Conservation (phyloP, 2,888 invertebrate species). For the Perithous albicinctus region DNA sequence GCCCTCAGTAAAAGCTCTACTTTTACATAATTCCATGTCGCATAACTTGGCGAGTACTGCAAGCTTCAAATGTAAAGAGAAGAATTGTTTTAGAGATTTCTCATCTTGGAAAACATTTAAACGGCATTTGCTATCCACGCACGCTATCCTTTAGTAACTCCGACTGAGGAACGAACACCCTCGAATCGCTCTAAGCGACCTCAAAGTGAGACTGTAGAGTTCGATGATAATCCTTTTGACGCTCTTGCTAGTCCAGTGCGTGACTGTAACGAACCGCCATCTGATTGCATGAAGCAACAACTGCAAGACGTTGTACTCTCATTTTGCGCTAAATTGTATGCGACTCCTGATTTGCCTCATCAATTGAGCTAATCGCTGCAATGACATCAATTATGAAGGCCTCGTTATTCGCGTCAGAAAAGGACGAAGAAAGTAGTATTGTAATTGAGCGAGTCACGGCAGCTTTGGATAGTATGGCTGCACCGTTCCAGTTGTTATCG, state of each 20-base stretch:
- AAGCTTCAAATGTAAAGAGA: not conserved
- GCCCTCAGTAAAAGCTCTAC: too few species aligned
- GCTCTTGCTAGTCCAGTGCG: not conserved
- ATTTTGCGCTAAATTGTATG: conserved; percentile 42
- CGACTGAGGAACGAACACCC: too few species aligned
- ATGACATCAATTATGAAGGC: conserved; percentile 19
- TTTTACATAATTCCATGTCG: too few species aligned
- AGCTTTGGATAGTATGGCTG: not conserved
- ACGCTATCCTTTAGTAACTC: too few species aligned
- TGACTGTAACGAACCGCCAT: not conserved
- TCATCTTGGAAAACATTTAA: not conserved
- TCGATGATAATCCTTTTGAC: not conserved
- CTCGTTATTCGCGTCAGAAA: not conserved
- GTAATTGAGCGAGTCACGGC: not conserved
- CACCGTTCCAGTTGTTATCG: conserved; percentile 20
- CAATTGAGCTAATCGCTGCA: conserved; percentile 22
- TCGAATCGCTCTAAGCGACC: not conserved
- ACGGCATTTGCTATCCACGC: not conserved
- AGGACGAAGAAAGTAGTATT: not conserved
- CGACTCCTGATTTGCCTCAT: conserved; percentile 30
- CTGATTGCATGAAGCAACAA: not conserved
- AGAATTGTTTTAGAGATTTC: not conserved
- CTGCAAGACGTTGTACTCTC: conserved; percentile 11
- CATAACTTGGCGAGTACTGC: not conserved
- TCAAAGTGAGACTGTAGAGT: not conserved